phyloP scores from a whole-genome alignment of 2,113 vertebrate species.

The Leuciscus idus region DNA sequence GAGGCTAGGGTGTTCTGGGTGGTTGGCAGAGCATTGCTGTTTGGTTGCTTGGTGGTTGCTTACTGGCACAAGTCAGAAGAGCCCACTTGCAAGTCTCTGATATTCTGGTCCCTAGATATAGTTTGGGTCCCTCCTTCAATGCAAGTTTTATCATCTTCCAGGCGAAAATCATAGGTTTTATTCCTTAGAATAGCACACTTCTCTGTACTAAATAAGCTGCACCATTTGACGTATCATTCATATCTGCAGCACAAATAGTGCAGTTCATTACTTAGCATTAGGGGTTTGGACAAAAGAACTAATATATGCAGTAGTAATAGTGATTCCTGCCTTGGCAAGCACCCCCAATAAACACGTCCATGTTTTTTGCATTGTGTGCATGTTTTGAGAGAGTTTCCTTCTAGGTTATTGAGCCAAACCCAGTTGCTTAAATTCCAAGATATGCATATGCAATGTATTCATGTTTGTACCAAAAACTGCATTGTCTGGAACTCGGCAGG shows the following conservation, averaged over 20 bases:
- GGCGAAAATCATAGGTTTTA: neutral
- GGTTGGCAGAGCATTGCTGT: conserved; percentile 8
- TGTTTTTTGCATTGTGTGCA: conserved; percentile 20
- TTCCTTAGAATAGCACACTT: conserved; percentile 1
- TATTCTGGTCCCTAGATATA: conserved; percentile 9
- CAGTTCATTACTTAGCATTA: neutral
- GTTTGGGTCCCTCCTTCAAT: neutral
- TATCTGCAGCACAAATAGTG: neutral
- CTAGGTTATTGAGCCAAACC: conserved; percentile 10
- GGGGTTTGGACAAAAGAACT: neutral
- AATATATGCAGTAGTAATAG: neutral
- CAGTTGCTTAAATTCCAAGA: conserved; percentile 8
- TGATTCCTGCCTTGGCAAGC: conserved; percentile 10
- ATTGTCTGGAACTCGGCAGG: conserved; percentile 8
- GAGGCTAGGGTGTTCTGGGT: conserved; percentile 6
- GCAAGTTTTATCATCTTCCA: conserved; percentile 7
- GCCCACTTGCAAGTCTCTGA: conserved; percentile 14
- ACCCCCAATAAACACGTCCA: neutral
- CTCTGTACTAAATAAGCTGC: neutral
- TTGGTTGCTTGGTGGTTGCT: conserved; percentile 19
- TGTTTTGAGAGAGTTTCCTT: neutral
- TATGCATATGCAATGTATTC: neutral
- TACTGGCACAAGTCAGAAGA: conserved; percentile 22
- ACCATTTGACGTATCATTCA: neutral
- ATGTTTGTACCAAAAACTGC: neutral